Evolutionary conservation across 2,888 invertebrate genomes (phyloP), one percentile per base, ranked within the genome.

Genomic region (Aspidiotus destructor): DNA sequence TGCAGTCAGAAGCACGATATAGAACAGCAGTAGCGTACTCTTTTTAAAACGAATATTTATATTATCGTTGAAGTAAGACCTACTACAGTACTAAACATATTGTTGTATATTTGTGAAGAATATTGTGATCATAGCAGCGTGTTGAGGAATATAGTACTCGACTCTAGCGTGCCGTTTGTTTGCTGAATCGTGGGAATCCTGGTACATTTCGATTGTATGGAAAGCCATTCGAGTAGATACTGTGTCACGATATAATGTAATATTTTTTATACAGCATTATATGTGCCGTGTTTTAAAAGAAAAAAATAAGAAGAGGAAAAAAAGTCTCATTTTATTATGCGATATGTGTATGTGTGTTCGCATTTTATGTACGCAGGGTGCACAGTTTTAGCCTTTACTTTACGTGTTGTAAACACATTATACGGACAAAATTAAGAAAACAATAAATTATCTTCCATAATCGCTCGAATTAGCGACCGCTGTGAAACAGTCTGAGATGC

Each of bases 231-330:
- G 58, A 11, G 28, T 17, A 58, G 58, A 58, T 28, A 58, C 58
- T 58, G 8, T 54, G 65, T 65, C 65, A 65, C 65, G 65, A 65
- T 41, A 65, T 65, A 65, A 65, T 41, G 65, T 65, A 65, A 65
- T 65, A 65, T 65, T 65, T 65, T 65, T 41, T 41, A 15, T 28
- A 28, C 28, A 28, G 28, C 28, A 28, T 28, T 28, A 28, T 28
- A 28, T 28, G 28, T 28, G 28, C 28, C 28, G 28, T 28, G 28
- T 28, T 28, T 28, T 28, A 28, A 28, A 28, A 28, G 28, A 28
- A 28, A 28, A 28, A 28, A 28, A 28, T 28, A 28, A 28, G 28
- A 28, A 28, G 28, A 28, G 28, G 28, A 28, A 28, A 28, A 28
- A 28, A 28, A 28, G 28, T 28, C 28, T 28, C 28, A 28, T 28